Base-by-base conservation (phyloP, 2,113 vertebrate genomes). In the Prolemur simus region DNA sequence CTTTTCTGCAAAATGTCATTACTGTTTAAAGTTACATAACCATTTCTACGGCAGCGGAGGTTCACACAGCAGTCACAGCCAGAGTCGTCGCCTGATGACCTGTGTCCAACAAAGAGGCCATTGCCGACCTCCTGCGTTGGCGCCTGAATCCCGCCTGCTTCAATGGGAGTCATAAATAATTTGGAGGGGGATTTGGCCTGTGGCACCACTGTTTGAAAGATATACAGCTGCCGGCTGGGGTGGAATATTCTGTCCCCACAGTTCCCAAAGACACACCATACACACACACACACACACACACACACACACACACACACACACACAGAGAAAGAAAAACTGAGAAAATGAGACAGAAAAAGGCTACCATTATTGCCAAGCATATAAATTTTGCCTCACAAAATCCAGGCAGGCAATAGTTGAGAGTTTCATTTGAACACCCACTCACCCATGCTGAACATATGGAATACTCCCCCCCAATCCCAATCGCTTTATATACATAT, bases 1-100 rank as follows among this genome's bases (percentile, higher is more conserved):
- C 97, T 98, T 98, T 97, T 96, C 97, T 97, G 97, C 76, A 92
- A 98, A 98, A 97, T 98, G 97, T 97, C 98, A 98, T 97, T 95
- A 97, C 97, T 96, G 92, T 97, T 97, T 93, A 95, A 97, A 97
- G 97, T 97, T 97, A 97, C 87, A 96, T 95, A 98, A 98, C 84
- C 96, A 95, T 96, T 96, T 96, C 96, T 85, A 87, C 77, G 0
- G 89, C 89, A 91, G 95, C 54, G 77, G 96, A 96, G 96, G 96
- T 97, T 98, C 98, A 98, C 96, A 66, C 17, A 91, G 84, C 96
- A 97, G 97, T 97, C 97, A 91, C 92, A 92, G 73, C 80, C 92
- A 81, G 45, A 77, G 85, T n/a, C 2, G 1, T 97, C 74, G 87
- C 91, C 92, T n/a, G 17, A n/a, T 94, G 97, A 97, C 97, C 97